Conservation (phyloP, 2,797 vertebrate genomes). For the Xerus rutilus region DNA sequence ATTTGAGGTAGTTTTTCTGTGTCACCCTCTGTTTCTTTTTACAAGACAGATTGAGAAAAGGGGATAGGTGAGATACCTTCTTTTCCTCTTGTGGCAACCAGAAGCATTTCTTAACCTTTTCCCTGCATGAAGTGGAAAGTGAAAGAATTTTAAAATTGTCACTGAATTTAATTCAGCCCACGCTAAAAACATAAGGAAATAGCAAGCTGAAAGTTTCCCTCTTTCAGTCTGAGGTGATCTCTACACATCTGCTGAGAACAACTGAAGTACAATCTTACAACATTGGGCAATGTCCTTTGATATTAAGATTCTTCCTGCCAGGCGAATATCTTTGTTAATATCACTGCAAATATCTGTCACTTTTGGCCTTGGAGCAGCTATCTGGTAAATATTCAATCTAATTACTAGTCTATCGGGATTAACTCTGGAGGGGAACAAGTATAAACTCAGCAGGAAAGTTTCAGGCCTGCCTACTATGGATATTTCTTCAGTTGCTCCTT, state of each 20-base stretch:
- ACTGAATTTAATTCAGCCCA: conserved; percentile 24
- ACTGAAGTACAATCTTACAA: background rate
- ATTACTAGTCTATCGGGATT: conserved; percentile 51
- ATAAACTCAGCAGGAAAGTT: conserved; percentile 55
- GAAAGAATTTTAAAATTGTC: conserved; percentile 32
- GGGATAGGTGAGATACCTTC: background rate
- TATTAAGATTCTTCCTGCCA: conserved; percentile 24
- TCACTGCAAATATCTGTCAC: background rate
- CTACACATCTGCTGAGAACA: background rate
- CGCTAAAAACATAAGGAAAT: conserved; percentile 7
- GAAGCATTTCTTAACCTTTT: background rate
- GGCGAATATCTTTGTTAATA: background rate
- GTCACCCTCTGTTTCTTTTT: background rate
- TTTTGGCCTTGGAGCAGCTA: background rate
- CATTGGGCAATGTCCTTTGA: background rate
- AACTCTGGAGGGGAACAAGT: conserved; percentile 27
- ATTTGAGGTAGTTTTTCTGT: background rate
- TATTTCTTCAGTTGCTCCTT: conserved; percentile 49
- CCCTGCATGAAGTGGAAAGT: background rate
- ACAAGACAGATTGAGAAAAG: background rate
- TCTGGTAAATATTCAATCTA: conserved; percentile 40
- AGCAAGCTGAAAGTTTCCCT: background rate
- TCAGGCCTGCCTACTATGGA: background rate
- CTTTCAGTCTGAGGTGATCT: background rate
- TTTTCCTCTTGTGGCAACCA: background rate